phyloP scores from a whole-genome alignment of 2,888 invertebrate species.

The Aelia acuminata region DNA sequence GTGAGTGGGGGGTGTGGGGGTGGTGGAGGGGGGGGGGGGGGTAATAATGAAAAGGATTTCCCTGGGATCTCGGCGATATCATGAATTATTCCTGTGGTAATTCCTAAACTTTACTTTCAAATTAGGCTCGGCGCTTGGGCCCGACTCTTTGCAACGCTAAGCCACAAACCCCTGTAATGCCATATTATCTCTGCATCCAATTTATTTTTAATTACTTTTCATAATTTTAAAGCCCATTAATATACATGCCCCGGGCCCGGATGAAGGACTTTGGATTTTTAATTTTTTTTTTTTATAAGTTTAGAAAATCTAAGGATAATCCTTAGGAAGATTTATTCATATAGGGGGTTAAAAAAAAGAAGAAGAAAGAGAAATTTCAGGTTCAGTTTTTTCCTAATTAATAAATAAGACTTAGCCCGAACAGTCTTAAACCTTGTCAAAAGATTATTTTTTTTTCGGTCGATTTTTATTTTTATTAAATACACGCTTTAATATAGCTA shows the following conservation, averaged over 20 bases:
- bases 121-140: neutral
- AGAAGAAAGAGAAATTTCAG: conserved; percentile 32
- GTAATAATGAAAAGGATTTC: conserved; percentile 58
- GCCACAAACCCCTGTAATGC: conserved; percentile 57
- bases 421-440: neutral
- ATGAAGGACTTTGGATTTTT: conserved; percentile 41
- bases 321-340: conserved; percentile 63
- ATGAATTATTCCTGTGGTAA: conserved; percentile 55
- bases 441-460: neutral
- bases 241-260: conserved; percentile 57
- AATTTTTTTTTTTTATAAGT: conserved; percentile 49
- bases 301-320: conserved; percentile 60
- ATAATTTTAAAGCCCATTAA: conserved; percentile 61
- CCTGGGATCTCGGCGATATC: conserved; percentile 49
- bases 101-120: conserved; percentile 57
- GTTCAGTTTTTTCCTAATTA: conserved; percentile 37
- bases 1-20: neutral
- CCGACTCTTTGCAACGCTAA: conserved; percentile 56
- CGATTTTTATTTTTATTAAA: neutral
- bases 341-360: conserved; percentile 39
- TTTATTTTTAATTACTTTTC: conserved; percentile 63
- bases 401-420: conserved; percentile 1
- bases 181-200: conserved; percentile 61
- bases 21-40: neutral
- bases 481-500: no score